Conservation (phyloP, 1,140 invertebrate genomes). For the Grapholita molesta region DNA sequence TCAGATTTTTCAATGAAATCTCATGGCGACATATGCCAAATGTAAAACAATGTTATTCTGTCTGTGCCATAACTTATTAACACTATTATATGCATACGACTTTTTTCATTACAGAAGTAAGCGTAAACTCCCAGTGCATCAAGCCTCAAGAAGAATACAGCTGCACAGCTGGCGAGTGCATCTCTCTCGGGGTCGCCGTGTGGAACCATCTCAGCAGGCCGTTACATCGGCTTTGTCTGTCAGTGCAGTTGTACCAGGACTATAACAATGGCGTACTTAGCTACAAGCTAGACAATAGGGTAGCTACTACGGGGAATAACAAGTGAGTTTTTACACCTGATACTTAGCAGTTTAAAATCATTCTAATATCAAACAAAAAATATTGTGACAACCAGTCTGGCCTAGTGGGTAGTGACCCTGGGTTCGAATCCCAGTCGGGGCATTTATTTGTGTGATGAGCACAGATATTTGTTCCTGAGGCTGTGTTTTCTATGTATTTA, state of each 20-base stretch:
- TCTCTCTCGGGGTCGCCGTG: slow-evolving; percentile 85
- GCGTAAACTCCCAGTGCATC: slow-evolving; percentile 73
- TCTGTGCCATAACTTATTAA: too few relatives aligned
- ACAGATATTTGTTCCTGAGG: too few relatives aligned
- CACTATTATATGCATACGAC: neutral
- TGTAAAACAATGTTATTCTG: too few relatives aligned
- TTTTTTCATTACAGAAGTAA: slow-evolving; percentile 81
- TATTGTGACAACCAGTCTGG: too few relatives aligned
- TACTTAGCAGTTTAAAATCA: too few relatives aligned
- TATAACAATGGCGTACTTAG: slow-evolving; percentile 92
- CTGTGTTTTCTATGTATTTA: too few relatives aligned
- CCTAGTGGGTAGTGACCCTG: too few relatives aligned
- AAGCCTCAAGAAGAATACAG: slow-evolving; percentile 87
- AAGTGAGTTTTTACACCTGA: slow-evolving; percentile 77
- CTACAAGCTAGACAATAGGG: slow-evolving; percentile 89
- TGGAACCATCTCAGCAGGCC: slow-evolving; percentile 86
- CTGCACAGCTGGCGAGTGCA: slow-evolving; percentile 86
- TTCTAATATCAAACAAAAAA: too few relatives aligned
- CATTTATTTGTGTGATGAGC: too few relatives aligned
- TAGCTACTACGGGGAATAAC: slow-evolving; percentile 89
- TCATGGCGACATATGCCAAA: too few relatives aligned
- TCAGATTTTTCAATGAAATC: too few relatives aligned
- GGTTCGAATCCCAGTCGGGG: too few relatives aligned
- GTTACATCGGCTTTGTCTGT: slow-evolving; percentile 84
- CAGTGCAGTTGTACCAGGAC: slow-evolving; percentile 93